These are phyloP conservation scores for Centropristis striata DNA, from an alignment of 2,113 vertebrate genomes.

Conservation along the genomic window DNA sequence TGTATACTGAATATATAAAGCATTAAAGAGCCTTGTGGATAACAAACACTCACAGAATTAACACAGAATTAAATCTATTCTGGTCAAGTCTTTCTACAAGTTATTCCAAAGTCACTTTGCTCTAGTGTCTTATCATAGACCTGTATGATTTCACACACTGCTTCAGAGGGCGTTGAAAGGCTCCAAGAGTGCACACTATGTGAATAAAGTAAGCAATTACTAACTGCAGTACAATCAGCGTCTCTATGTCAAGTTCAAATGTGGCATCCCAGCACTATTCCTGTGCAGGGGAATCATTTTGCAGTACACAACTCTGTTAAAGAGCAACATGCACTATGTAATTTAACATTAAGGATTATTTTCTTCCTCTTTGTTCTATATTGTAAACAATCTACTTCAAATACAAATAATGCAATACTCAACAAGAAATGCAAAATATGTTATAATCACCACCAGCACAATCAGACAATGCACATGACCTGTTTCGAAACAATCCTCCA, in stretches of 20 bases:
- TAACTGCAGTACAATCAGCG: not conserved
- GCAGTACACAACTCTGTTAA: not conserved
- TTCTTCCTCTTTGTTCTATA: no score
- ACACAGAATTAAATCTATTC: not conserved
- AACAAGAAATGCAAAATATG: not conserved
- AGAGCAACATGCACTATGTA: not conserved
- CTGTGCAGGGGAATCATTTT: constrained; percentile 18
- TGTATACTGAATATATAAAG: not conserved
- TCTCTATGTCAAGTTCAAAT: not conserved
- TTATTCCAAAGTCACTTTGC: constrained; percentile 34
- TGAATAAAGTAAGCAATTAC: not conserved
- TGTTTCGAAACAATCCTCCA: not conserved
- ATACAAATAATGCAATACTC: not conserved
- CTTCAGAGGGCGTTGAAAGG: constrained; percentile 31
- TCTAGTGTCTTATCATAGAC: constrained; percentile 56
- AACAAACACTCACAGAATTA: constrained; percentile 5
- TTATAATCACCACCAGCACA: not conserved
- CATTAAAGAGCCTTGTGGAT: not conserved
- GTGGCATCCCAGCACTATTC: not conserved
- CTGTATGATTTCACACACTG: constrained; percentile 46
- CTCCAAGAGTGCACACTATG: constrained; percentile 37
- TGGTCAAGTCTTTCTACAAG: not conserved
- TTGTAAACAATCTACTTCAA: no score
- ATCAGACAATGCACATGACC: not conserved
- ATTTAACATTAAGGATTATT: not conserved